Base-by-base conservation (phyloP, 2,888 invertebrate species). In the Trimorus sp. region DNA sequence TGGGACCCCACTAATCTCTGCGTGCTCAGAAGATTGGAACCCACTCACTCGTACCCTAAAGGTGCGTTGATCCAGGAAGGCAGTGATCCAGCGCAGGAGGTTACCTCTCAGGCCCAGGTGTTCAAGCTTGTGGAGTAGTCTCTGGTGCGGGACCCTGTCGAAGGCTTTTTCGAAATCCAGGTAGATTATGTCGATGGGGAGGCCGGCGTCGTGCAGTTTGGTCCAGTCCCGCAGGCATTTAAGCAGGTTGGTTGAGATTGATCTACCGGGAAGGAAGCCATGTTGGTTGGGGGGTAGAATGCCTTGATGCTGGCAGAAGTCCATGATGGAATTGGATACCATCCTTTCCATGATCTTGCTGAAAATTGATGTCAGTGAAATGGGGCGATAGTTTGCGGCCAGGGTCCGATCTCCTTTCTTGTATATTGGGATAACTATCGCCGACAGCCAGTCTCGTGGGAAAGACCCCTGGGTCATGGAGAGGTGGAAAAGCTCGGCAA, bases 101-200 rank as follows among this genome's bases (percentile, higher is more conserved):
- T 49, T 49, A 8, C 49, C 49, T 12, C 12, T 3, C 9, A 49
- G 9, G 1, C 12, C 49, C 3, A 49, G n/a, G n/a, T 12, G 49
- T 49, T 49, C 49, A 3, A 49, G 12, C 6, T 49, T 49, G 2
- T 49, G 7, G 7, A 49, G 7, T 49, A 49, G 14, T 7, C 14
- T 11, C 1, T n/a, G 11, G 12, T 49, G 49, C 11, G 14, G 12
- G 7, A 49, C 49, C 49, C 49, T 49, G n/a, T 49, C 49, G 1
- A 49, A 14, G 7, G 49, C 49, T 49, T 49, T 49, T 14, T 49
- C 49, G n/a, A 49, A 49, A n/a, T 49, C 49, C 11, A 49, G 49
- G 6, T 49, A 14, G 7, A 14, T n/a, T 7, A 49, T 12, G n/a
- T 49, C 49, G 4, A 12, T 49, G 1, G 49, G 49, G 6, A 14